Conservation (phyloP, 2,113 vertebrate species). For the Tupaia chinensis region DNA sequence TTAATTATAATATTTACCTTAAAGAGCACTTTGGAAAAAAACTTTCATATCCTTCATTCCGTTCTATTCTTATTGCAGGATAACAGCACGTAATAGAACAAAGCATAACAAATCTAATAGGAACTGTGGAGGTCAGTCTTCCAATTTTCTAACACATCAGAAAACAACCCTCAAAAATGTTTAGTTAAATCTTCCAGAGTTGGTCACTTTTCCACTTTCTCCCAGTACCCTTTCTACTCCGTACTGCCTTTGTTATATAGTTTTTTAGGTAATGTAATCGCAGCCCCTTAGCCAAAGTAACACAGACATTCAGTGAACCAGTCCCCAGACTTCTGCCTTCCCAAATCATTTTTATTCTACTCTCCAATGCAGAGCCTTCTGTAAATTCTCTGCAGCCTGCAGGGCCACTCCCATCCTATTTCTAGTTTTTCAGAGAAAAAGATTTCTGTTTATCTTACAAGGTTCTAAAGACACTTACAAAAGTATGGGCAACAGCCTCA, state of each 20-base stretch:
- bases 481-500: not conserved
- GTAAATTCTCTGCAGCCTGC: not conserved
- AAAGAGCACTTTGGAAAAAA: not conserved
- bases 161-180: not conserved
- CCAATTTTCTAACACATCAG: not conserved
- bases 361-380: not conserved
- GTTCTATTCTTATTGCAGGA: not conserved
- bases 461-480: not conserved
- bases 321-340: not conserved
- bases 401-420: not conserved
- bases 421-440: not conserved
- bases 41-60: not conserved
- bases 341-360: not conserved
- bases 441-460: not conserved
- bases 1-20: not conserved
- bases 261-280: not conserved
- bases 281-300: not conserved
- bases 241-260: accelerated
- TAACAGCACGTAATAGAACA: not conserved
- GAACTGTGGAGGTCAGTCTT: not conserved
- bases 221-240: not conserved
- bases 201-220: not conserved
- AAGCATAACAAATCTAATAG: not conserved
- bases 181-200: not conserved
- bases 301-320: not conserved